phyloP scores from a whole-genome alignment of 2,888 invertebrate species.

The Cephalotes varians region DNA sequence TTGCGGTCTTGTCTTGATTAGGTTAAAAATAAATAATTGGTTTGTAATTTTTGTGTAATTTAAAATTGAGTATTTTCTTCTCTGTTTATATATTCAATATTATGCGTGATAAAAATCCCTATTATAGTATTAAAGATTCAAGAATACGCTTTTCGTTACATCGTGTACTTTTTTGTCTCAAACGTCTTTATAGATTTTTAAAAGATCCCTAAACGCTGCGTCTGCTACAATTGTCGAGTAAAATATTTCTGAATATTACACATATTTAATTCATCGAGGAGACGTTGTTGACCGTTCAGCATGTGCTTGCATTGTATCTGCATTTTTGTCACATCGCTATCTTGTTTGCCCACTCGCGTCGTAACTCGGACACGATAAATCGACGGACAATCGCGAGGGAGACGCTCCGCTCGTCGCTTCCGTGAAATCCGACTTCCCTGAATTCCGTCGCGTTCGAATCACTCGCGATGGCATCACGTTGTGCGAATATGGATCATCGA shows the following conservation, averaged over 20 bases:
- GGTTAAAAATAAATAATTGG: not conserved
- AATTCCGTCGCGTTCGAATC: not conserved
- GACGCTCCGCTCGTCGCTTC: not conserved
- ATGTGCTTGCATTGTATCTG: not conserved
- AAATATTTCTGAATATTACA: not conserved
- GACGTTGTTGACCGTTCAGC: not conserved
- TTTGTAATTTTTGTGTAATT: not conserved
- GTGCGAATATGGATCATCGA: slow-evolving; percentile 79
- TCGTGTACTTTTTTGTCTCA: not conserved
- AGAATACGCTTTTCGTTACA: not conserved
- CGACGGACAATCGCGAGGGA: not conserved
- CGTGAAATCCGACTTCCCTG: slow-evolving; percentile 19
- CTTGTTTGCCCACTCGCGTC: slow-evolving; percentile 16
- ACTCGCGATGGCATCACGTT: not conserved
- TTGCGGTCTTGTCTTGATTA: not conserved
- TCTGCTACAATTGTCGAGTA: not conserved
- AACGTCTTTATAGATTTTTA: not conserved
- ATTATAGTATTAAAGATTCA: not conserved
- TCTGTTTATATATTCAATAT: not conserved
- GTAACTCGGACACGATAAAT: slow-evolving; percentile 10
- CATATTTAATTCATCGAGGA: not conserved
- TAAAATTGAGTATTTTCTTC: no score
- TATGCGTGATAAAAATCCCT: not conserved
- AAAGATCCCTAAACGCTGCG: not conserved
- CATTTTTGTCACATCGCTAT: slow-evolving; percentile 24